Evolutionary conservation across 2,797 vertebrate genomes (phyloP).

Genomic region (Muscicapa striata): DNA sequence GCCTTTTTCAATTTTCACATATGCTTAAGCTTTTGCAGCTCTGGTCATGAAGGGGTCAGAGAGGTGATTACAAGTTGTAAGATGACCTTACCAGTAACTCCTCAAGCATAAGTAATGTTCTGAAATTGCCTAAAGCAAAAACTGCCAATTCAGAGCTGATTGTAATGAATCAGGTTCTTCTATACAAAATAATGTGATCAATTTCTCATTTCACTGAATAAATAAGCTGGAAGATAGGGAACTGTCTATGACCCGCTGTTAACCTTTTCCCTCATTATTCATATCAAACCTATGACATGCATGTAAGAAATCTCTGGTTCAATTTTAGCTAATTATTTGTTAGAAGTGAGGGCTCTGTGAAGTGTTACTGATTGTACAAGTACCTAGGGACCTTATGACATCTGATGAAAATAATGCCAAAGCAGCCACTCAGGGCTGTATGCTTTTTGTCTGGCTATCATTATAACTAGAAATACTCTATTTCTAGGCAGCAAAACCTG

Average conservation of each 20-base stretch:
- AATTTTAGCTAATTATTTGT: slow-evolving; percentile 91
- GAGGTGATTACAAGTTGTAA: slow-evolving; percentile 93
- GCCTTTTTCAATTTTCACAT: neutral
- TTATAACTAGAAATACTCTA: slow-evolving; percentile 55
- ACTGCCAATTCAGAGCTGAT: slow-evolving; percentile 97
- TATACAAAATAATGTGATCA: slow-evolving; percentile 99
- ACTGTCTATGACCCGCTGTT: slow-evolving; percentile 88
- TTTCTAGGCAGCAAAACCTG: neutral
- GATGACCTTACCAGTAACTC: slow-evolving; percentile 90
- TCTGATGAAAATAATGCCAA: slow-evolving; percentile 71
- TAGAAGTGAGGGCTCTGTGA: slow-evolving; percentile 80
- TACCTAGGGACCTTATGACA: slow-evolving; percentile 81
- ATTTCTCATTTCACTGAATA: slow-evolving; percentile 99
- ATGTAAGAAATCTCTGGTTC: slow-evolving; percentile 82
- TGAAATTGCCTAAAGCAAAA: slow-evolving; percentile 87
- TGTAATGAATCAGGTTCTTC: slow-evolving; percentile 98
- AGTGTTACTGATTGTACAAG: slow-evolving; percentile 87
- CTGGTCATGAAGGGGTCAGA: slow-evolving; percentile 85
- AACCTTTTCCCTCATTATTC: slow-evolving; percentile 93
- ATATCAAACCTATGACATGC: slow-evolving; percentile 88
- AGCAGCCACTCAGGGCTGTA: slow-evolving; percentile 33
- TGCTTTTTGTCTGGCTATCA: slow-evolving; percentile 52
- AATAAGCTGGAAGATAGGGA: slow-evolving; percentile 95
- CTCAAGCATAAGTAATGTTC: slow-evolving; percentile 92
- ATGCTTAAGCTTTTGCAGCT: slow-evolving; percentile 41